phyloP scores from a whole-genome alignment of 2,113 vertebrate species.

The human region DNA sequence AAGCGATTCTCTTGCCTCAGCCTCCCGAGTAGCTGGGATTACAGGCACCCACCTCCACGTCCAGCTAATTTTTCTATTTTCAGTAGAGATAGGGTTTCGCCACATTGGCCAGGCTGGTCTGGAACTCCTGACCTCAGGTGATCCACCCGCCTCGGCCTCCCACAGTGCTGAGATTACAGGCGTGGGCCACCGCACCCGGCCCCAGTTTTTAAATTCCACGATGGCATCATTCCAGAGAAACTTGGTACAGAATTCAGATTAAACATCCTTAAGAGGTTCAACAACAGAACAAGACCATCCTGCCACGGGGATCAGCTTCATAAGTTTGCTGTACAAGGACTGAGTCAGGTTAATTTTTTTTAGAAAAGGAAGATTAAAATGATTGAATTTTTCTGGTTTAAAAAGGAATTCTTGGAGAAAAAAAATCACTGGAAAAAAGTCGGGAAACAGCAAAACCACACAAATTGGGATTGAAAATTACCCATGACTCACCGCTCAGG shows the following conservation, averaged over 20 bases:
- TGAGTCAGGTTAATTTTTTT: neutral
- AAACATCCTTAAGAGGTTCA: neutral
- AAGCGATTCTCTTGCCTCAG: no score
- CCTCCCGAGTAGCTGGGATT: no score
- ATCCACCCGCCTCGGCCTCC: no score
- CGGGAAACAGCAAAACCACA: conserved; percentile 6
- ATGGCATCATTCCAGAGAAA: neutral
- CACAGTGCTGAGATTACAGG: no score
- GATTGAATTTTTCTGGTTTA: neutral
- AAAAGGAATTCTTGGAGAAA: neutral
- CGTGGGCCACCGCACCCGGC: no score
- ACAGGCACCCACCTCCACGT: no score
- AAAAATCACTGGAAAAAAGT: neutral
- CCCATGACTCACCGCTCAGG: neutral
- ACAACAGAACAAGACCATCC: neutral
- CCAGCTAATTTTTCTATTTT: no score
- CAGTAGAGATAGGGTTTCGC: no score
- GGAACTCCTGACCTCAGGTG: no score
- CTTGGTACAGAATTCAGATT: neutral
- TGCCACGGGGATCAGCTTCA: neutral
- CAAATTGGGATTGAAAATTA: conserved; percentile 34
- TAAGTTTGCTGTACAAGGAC: neutral
- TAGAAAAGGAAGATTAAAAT: neutral
- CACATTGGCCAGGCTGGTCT: no score
- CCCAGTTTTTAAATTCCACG: neutral